A percentile compares a stretch with the other conserved stretches of the same genome.
phyloP scores from a whole-genome alignment of 2,888 invertebrate species.

The Sacculina carcini region DNA sequence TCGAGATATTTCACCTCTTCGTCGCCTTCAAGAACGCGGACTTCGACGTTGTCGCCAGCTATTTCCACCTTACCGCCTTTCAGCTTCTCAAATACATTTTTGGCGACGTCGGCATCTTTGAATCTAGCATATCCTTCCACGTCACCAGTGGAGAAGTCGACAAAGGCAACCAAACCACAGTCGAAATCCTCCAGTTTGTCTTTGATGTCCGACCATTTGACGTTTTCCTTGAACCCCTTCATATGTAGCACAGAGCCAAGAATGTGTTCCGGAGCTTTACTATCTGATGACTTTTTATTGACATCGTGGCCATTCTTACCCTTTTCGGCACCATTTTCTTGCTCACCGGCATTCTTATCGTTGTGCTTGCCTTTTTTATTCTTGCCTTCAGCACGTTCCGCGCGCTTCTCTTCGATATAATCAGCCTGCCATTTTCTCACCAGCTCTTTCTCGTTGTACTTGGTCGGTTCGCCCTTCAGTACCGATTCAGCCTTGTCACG shows the following conservation, averaged over 20 bases:
- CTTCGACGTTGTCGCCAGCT: constrained; percentile 26
- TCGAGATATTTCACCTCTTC: constrained; percentile 32
- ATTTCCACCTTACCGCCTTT: constrained; percentile 18
- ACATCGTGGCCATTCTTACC: constrained; percentile 8
- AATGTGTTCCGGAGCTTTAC: constrained; percentile 16
- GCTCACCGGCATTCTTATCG: constrained; percentile 21
- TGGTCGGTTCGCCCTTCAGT: constrained; percentile 35
- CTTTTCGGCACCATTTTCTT: constrained; percentile 20
- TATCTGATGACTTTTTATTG: constrained; percentile 17
- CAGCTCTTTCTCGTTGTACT: constrained; percentile 34
- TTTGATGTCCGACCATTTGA: constrained; percentile 43
- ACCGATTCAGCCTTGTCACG: constrained; percentile 55
- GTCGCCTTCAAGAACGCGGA: constrained; percentile 36
- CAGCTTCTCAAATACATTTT: constrained; percentile 24
- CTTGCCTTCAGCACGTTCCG: constrained; percentile 33
- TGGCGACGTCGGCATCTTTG: constrained; percentile 38
- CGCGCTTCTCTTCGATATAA: constrained; percentile 18
- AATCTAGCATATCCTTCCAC: constrained; percentile 44
- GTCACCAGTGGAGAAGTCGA: constrained; percentile 48
- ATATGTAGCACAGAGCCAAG: constrained; percentile 17
- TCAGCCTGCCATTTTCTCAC: constrained; percentile 38
- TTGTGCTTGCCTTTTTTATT: constrained; percentile 20
- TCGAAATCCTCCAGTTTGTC: constrained; percentile 32
- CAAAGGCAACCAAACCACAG: constrained; percentile 36
- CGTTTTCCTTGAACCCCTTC: constrained; percentile 30